These are phyloP conservation scores for Nesoenas mayeri DNA, from an alignment of 2,113 vertebrate species.

Conservation along the genomic window DNA sequence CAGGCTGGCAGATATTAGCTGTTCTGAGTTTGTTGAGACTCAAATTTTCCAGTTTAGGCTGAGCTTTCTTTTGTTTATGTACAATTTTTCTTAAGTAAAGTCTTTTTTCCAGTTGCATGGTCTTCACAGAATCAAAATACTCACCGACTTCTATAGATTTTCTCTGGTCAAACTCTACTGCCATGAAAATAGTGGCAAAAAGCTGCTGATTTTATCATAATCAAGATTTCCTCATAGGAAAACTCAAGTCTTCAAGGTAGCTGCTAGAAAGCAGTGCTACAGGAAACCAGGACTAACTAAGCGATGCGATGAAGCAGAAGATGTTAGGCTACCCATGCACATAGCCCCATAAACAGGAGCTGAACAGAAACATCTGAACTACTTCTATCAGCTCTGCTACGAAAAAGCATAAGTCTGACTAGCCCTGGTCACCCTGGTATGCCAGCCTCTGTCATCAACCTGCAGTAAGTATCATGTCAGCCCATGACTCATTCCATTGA, in stretches of 20 bases:
- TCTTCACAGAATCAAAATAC: neutral
- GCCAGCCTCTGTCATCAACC: neutral
- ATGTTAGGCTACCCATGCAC: neutral
- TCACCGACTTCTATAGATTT: neutral
- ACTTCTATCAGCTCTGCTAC: neutral
- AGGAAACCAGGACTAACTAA: neutral
- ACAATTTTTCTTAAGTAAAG: neutral
- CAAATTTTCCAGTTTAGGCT: neutral
- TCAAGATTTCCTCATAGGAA: neutral
- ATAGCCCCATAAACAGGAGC: neutral
- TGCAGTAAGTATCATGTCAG: neutral
- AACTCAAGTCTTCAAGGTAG: neutral
- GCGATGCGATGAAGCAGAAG: neutral
- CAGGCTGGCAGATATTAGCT: neutral
- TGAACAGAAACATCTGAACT: neutral
- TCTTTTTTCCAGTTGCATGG: neutral
- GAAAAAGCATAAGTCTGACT: neutral
- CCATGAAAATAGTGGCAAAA: neutral
- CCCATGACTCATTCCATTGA: neutral
- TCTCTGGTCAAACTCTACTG: neutral
- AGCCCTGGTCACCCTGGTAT: rapidly evolving
- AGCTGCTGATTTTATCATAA: neutral
- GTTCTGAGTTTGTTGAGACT: neutral
- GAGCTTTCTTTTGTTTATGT: neutral
- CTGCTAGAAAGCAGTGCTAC: neutral